Evolutionary conservation across 2,797 vertebrate genomes (phyloP).

Genomic region (Arrhamphus sclerolepis): DNA sequence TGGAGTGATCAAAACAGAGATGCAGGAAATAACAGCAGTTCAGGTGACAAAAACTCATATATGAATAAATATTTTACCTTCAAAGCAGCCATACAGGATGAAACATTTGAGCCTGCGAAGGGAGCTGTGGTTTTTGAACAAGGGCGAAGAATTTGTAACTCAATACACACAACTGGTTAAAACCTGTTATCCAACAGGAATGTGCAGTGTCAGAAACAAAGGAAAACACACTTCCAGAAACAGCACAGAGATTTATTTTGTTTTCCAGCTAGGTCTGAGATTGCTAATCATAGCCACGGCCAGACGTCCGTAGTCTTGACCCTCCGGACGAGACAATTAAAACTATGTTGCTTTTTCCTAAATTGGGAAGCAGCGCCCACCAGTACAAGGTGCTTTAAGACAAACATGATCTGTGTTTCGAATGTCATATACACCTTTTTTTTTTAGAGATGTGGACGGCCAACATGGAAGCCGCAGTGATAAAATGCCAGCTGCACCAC

Average conservation of each 20-base stretch:
- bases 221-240: constrained; percentile 66
- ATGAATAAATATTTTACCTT: constrained; percentile 19
- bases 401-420: constrained; percentile 22
- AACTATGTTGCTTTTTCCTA: constrained; percentile 51
- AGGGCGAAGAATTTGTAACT: constrained; percentile 63
- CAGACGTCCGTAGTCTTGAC: constrained; percentile 11
- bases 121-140: constrained; percentile 50
- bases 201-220: constrained; percentile 73
- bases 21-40: too few relatives aligned
- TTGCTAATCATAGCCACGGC: constrained; percentile 61
- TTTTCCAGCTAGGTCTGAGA: constrained; percentile 48
- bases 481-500: constrained; percentile 26
- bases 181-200: constrained; percentile 75
- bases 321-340: constrained; percentile 32
- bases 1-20: too few relatives aligned
- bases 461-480: constrained; percentile 34
- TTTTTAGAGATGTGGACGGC: constrained; percentile 29
- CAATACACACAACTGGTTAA: constrained; percentile 68
- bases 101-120: constrained; percentile 44
- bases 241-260: constrained; percentile 59
- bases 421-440: constrained; percentile 34
- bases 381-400: constrained; percentile 14
- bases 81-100: constrained; percentile 22
- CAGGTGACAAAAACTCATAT: constrained; percentile 17
- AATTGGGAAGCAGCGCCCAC: constrained; percentile 25